These are phyloP conservation scores for Oreotrochilus melanogaster DNA, from an alignment of 2,113 vertebrate species.

Conservation along the genomic window DNA sequence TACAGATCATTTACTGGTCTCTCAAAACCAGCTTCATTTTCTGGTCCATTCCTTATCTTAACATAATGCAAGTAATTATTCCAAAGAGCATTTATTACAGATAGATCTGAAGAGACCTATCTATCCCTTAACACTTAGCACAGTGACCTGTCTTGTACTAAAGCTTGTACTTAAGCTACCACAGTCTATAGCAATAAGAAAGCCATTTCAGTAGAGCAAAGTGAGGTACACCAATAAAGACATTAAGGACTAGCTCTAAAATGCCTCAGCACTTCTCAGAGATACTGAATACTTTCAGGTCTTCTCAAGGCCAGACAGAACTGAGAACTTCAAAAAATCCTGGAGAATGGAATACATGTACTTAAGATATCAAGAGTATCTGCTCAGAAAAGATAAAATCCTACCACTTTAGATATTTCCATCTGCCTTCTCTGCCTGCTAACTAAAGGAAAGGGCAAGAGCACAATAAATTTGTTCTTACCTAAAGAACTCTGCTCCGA, in stretches of 20 bases:
- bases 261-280: neutral
- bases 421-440: neutral
- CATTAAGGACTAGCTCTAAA: neutral
- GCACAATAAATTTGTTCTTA: neutral
- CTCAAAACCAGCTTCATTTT: neutral
- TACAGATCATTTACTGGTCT: neutral
- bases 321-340: neutral
- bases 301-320: neutral
- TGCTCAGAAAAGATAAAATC: neutral
- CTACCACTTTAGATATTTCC: neutral
- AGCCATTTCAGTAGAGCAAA: neutral
- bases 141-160: neutral
- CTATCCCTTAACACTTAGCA: neutral
- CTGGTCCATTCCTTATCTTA: neutral
- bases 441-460: neutral
- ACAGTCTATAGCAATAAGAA: neutral
- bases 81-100: neutral
- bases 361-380: neutral
- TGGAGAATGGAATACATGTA: accelerated
- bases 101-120: neutral
- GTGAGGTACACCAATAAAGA: neutral
- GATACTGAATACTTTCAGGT: neutral
- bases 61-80: neutral
- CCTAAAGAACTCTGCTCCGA: neutral
- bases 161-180: neutral